Conservation (phyloP, 2,888 invertebrate genomes). For the Rhynchonema sp. region DNA sequence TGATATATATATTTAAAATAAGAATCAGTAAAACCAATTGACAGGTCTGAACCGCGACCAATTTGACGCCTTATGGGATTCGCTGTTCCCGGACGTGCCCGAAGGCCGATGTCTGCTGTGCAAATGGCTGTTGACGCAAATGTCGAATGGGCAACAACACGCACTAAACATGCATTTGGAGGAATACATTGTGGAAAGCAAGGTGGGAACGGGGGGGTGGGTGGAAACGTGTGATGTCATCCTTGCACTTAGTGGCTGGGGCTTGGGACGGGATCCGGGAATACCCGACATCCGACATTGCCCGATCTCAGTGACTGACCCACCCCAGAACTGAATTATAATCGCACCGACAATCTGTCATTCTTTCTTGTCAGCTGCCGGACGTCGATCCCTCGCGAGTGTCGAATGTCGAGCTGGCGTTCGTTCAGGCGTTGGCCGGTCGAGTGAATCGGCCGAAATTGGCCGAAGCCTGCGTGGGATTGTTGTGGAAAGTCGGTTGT, state of each 20-base stretch:
- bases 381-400: background rate
- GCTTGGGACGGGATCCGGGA: no score
- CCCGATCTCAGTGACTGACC: no score
- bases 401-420: background rate
- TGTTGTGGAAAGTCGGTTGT: background rate
- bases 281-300: no score
- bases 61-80: background rate
- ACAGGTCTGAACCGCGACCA: background rate
- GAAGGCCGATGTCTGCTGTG: background rate
- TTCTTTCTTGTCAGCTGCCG: background rate
- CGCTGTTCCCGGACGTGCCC: background rate
- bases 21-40: background rate
- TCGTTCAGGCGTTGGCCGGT: background rate
- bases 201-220: no score
- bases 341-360: no score
- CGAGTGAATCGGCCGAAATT: background rate
- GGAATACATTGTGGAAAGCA: background rate
- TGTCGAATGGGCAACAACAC: background rate
- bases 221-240: no score
- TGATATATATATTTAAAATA: background rate
- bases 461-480: background rate
- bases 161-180: background rate
- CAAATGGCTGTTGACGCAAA: background rate
- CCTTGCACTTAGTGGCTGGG: no score
- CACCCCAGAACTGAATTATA: no score